Percentiles rank a stretch among this genome's conserved stretches.
Evolutionary conservation across 2,113 vertebrate genomes (phyloP).

Genomic region (Pterophyllum scalare): DNA sequence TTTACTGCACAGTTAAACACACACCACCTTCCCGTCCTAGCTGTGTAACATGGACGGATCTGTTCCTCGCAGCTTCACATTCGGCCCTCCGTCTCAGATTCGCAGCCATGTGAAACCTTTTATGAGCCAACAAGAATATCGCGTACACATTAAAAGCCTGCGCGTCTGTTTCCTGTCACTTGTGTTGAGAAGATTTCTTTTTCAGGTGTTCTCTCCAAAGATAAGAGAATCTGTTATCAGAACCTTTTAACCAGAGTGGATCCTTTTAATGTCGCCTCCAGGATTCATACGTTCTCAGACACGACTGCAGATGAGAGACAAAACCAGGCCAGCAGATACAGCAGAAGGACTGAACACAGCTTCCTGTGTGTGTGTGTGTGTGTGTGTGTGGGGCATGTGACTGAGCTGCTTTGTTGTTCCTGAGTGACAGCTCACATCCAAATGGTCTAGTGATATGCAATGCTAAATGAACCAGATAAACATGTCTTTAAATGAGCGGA

Average conservation of each 20-base stretch:
- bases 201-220: constrained; percentile 36
- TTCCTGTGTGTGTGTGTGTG: not conserved
- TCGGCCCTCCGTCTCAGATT: not conserved
- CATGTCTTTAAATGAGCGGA: constrained; percentile 79
- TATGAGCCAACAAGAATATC: constrained; percentile 30
- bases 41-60: constrained; percentile 12
- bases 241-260: constrained; percentile 56
- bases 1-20: not conserved
- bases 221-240: constrained; percentile 42
- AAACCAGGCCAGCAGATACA: constrained; percentile 49
- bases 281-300: constrained; percentile 64
- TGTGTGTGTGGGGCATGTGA: not conserved
- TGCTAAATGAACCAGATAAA: constrained; percentile 84
- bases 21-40: not conserved
- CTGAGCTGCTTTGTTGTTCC: constrained; percentile 25
- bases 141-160: constrained; percentile 47
- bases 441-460: constrained; percentile 78
- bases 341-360: constrained; percentile 22
- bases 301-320: constrained; percentile 39
- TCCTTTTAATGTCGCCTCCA: constrained; percentile 75
- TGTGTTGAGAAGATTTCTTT: constrained; percentile 36
- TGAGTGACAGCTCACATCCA: constrained; percentile 71
- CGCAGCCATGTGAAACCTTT: constrained; percentile 25
- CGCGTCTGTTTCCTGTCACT: constrained; percentile 36
- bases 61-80: constrained; percentile 27